A percentile compares a stretch with the other conserved stretches of the same genome.
Evolutionary conservation across 2,888 invertebrate species (phyloP).

Genomic region (Rotaria sp.): DNA sequence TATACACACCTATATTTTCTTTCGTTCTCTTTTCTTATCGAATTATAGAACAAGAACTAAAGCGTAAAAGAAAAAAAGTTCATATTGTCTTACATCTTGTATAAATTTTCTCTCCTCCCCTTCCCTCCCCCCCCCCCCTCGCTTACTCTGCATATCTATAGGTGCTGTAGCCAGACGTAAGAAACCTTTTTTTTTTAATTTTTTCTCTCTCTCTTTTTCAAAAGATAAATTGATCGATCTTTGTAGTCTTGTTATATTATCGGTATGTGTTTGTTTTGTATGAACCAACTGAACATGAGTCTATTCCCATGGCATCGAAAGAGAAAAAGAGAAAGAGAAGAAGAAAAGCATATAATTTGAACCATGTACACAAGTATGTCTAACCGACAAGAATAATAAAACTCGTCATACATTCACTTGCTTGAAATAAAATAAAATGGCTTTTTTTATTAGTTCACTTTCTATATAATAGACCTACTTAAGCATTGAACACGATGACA

Average conservation of each 20-base stretch:
- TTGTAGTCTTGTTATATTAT: neutral
- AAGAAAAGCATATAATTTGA: neutral
- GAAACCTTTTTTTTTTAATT: neutral
- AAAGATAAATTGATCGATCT: neutral
- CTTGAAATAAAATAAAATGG: neutral
- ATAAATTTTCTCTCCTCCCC: neutral
- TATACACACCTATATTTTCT: neutral
- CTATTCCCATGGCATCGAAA: neutral
- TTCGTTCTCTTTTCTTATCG: neutral
- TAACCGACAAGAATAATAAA: neutral
- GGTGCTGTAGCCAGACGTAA: neutral
- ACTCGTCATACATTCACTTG: neutral
- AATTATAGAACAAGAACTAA: neutral
- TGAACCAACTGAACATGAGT: neutral
- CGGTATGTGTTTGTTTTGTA: neutral
- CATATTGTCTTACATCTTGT: slow-evolving; percentile 24
- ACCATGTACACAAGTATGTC: neutral
- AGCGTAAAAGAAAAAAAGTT: neutral
- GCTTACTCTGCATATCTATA: neutral
- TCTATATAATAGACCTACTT: neutral
- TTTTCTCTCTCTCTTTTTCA: neutral
- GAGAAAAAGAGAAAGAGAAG: neutral
- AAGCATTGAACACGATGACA: neutral
- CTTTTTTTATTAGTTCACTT: slow-evolving; percentile 11
- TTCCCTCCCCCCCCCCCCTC: too few species aligned